These are phyloP conservation scores for Parnassius orleans DNA, from an alignment of 2,888 invertebrate genomes.

Conservation along the genomic window DNA sequence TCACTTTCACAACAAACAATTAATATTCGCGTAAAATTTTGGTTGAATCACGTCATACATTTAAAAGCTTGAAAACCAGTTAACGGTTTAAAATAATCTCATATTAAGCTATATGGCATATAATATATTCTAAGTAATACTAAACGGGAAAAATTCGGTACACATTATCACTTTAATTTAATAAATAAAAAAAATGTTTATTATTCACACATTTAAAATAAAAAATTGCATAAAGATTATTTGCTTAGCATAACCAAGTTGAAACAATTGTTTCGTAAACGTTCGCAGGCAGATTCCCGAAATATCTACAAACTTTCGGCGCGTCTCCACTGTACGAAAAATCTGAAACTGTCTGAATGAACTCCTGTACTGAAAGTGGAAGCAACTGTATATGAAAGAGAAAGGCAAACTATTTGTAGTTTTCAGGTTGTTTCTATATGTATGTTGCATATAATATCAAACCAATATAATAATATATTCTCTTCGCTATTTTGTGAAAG, in stretches of 20 bases:
- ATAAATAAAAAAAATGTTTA: too few species aligned
- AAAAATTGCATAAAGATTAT: neutral
- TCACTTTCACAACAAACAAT: too few species aligned
- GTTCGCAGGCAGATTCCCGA: constrained; percentile 12
- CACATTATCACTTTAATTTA: too few species aligned
- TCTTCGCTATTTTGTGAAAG: too few species aligned
- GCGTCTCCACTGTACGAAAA: constrained; percentile 11
- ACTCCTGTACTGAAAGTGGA: constrained; percentile 10
- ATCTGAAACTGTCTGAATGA: constrained; percentile 21
- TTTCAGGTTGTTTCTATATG: neutral
- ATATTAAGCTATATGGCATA: neutral
- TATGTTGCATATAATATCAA: neutral
- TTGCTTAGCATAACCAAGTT: constrained; percentile 12
- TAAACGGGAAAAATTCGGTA: too few species aligned
- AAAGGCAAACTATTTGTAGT: neutral
- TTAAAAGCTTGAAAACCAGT: neutral
- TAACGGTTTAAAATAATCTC: too few species aligned
- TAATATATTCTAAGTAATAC: too few species aligned
- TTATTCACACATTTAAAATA: neutral
- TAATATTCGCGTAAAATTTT: neutral
- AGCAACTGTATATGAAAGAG: constrained; percentile 1
- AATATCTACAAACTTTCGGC: neutral
- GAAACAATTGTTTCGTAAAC: constrained; percentile 7
- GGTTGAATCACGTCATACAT: neutral
- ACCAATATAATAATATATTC: too few species aligned